A percentile compares a stretch with the other conserved stretches of the same genome.
phyloP scores from a whole-genome alignment of 2,888 invertebrate species.

The Odontothrips loti region DNA sequence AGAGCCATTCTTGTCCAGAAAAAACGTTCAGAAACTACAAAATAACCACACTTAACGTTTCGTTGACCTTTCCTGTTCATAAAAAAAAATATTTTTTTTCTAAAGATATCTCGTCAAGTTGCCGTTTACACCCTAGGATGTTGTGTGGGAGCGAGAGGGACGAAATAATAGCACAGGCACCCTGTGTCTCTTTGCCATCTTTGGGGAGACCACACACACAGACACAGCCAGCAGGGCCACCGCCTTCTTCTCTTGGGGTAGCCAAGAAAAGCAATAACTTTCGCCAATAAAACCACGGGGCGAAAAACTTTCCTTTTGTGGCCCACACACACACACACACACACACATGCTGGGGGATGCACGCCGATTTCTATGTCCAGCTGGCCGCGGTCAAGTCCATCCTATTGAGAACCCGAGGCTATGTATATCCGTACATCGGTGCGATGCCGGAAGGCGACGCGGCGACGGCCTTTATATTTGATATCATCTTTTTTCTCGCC shows the following conservation, averaged over 20 bases:
- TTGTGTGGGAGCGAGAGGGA: neutral
- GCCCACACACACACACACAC: neutral
- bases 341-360: neutral
- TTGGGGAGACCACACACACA: neutral
- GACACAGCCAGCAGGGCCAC: neutral
- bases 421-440: too few relatives aligned
- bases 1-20: too few relatives aligned
- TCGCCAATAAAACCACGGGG: slow-evolving; percentile 17
- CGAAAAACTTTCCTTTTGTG: slow-evolving; percentile 11
- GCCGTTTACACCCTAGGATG: neutral
- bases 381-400: too few relatives aligned
- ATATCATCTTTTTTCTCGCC: neutral
- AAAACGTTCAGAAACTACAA: too few relatives aligned
- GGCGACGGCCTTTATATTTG: too few relatives aligned
- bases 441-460: too few relatives aligned
- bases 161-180: neutral
- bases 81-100: too few relatives aligned
- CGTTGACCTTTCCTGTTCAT: too few relatives aligned
- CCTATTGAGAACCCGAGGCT: too few relatives aligned
- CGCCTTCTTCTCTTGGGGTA: neutral
- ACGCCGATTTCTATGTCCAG: too few relatives aligned
- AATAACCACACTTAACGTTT: too few relatives aligned
- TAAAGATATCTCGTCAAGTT: too few relatives aligned
- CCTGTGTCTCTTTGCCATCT: neutral
- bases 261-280: slow-evolving; percentile 18